Conservation (phyloP, 1,140 invertebrate genomes). For the Anagrus nilaparvatae region DNA sequence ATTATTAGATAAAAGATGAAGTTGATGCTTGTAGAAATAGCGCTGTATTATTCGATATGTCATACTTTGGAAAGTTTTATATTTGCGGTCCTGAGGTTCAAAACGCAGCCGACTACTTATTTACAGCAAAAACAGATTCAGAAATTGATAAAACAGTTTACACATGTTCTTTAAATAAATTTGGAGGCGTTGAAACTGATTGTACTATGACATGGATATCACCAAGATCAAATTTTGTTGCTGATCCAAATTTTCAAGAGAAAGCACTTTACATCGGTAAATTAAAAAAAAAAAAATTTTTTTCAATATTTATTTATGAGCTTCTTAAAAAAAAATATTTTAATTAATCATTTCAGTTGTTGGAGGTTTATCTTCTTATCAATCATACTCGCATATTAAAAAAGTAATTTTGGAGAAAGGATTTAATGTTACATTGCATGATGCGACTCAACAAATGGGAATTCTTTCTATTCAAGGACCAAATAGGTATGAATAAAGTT, state of each 20-base stretch:
- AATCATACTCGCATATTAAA: conserved; percentile 60
- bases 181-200: conserved; percentile 74
- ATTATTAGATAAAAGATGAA: conserved; percentile 77
- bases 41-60: conserved; percentile 76
- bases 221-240: conserved; percentile 54
- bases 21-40: conserved; percentile 64
- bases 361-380: conserved; percentile 65
- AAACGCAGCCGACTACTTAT: conserved; percentile 70
- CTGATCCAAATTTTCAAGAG: conserved; percentile 69
- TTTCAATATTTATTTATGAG: too few relatives aligned
- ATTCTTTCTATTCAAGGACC: conserved; percentile 80
- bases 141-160: conserved; percentile 61
- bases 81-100: conserved; percentile 70
- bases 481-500: conserved; percentile 45
- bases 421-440: conserved; percentile 62
- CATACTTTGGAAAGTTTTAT: conserved; percentile 81
- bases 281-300: too few relatives aligned
- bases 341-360: conserved; percentile 45
- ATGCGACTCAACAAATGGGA: conserved; percentile 68
- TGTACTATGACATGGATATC: conserved; percentile 64
- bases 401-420: conserved; percentile 57
- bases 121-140: conserved; percentile 61
- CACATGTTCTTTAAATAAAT: conserved; percentile 67
- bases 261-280: conserved; percentile 66
- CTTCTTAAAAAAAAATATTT: neutral